Base-by-base conservation (phyloP, 30 jellyfish, hydroid and myxozoan genomes). In the Hydra vulgaris region DNA sequence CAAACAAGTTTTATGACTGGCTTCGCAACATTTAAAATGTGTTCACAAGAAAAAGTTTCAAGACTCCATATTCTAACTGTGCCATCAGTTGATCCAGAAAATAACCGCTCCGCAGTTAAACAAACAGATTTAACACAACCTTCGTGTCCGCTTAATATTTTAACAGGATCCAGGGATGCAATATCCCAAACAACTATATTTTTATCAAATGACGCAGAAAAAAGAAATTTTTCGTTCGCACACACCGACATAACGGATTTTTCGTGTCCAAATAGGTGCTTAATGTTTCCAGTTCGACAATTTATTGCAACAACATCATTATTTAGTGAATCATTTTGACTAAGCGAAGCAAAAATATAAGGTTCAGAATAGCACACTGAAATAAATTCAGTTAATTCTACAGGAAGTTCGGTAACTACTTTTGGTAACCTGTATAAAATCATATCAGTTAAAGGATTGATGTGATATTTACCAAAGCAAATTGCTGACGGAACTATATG, bases 51-150 rank as follows among this genome's bases (percentile, higher is more conserved):
- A 17, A 77, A 82, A 17, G 66, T 82, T 7, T 70, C 81, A 25
- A 83, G 40, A 17, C 83, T 61, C 95, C 95, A 91, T n/a, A 80
- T 73, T 21, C 86, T 22, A 15, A 91, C 77, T 0, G 81, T 76
- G 23, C 88, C 81, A 61, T 91, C 98, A 15, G 95, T 76, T 8
- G 96, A 91, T 18, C 95, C 98, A 25, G 95, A 71, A 70, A 69
- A 86, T 67, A 91, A 84, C 24, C 55, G 79, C 19, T 75, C 74
- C 21, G 83, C 88, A 7, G 95, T 67, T 0, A 77, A 40, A 72
- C 98, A 91, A 53, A 91, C 22, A 15, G 87, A 23, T 18, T 96
- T 66, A 18, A 91, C 95, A 0, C 96, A 85, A 0, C 98, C 98
- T 25, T 75, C 84, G 82, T 86, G 95, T 17, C 70, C 81, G 72